Percentiles rank a stretch among this genome's conserved stretches.
phyloP scores from a whole-genome alignment of 92 coral and sea anemone genomes.

The Siderastrea siderea region DNA sequence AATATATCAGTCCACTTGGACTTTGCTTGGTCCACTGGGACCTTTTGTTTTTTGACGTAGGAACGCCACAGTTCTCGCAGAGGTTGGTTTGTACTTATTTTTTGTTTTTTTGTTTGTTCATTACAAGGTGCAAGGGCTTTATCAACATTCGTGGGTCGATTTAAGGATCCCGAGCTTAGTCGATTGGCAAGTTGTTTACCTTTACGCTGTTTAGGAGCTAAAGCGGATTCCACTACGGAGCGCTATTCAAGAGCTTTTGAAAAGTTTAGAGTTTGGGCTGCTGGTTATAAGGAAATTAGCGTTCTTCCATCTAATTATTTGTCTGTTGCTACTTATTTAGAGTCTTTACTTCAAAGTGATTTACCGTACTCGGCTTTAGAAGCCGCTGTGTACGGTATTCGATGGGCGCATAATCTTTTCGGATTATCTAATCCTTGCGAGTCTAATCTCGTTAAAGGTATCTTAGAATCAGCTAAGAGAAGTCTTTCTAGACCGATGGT shows the following conservation, averaged over 20 bases:
- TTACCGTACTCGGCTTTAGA: conserved; percentile 48
- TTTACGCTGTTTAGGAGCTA: no score
- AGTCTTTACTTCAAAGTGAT: conserved; percentile 44
- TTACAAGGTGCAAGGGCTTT: conserved; percentile 53
- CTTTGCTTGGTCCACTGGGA: conserved; percentile 18
- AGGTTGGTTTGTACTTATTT: background rate
- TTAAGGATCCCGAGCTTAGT: no score
- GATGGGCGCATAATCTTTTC: conserved; percentile 69
- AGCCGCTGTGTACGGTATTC: conserved; percentile 64
- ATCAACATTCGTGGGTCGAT: background rate
- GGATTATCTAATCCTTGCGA: conserved; percentile 47
- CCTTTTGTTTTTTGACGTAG: background rate
- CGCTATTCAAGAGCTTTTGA: no score
- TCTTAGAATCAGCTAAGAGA: conserved; percentile 59
- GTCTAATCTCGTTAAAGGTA: conserved; percentile 30
- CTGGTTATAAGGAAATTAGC: conserved; percentile 3
- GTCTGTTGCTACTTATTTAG: conserved; percentile 52
- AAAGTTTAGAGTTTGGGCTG: no score
- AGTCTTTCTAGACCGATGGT: conserved; percentile 46
- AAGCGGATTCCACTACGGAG: no score
- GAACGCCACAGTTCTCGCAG: background rate
- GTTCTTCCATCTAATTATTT: conserved; percentile 45
- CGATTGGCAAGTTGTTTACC: no score
- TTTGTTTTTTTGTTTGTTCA: background rate
- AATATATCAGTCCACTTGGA: conserved; percentile 29